Percentiles rank a stretch among this genome's conserved stretches.
These are phyloP conservation scores for Thymallus thymallus DNA, from an alignment of 2,113 vertebrate species.

Conservation along the genomic window DNA sequence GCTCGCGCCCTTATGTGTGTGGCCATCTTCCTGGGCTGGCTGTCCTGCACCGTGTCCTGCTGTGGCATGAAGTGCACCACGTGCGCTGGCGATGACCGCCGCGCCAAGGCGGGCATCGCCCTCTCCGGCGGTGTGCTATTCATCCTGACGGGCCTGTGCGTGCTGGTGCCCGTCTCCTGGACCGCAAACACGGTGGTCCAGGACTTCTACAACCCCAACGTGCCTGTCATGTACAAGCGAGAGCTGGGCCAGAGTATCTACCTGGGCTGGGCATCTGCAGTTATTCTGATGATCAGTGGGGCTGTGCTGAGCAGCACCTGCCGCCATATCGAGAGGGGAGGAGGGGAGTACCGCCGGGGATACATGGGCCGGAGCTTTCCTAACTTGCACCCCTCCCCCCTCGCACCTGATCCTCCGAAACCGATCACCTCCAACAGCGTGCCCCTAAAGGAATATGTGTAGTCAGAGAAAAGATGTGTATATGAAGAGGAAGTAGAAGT, in stretches of 20 bases:
- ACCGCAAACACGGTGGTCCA: constrained; percentile 82
- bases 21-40: constrained; percentile 79
- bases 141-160: constrained; percentile 76
- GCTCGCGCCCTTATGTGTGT: constrained; percentile 88
- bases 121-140: constrained; percentile 80
- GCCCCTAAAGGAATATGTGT: constrained; percentile 79
- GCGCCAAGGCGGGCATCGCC: constrained; percentile 76
- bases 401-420: constrained; percentile 63
- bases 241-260: constrained; percentile 92
- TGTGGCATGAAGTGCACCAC: constrained; percentile 86
- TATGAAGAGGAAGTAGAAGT: not conserved
- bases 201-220: constrained; percentile 86
- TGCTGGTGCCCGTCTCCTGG: constrained; percentile 88
- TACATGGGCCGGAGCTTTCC: constrained; percentile 73
- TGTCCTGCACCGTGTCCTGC: constrained; percentile 80
- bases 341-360: constrained; percentile 67
- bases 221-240: constrained; percentile 78
- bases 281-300: constrained; percentile 81
- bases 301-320: constrained; percentile 78
- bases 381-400: constrained; percentile 56
- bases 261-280: constrained; percentile 82
- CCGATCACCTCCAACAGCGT: constrained; percentile 65
- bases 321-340: constrained; percentile 60
- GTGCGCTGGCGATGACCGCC: constrained; percentile 74
- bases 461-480: constrained; percentile 4